Base-by-base conservation (phyloP, 1,140 invertebrate species). In the Homarus americanus region DNA sequence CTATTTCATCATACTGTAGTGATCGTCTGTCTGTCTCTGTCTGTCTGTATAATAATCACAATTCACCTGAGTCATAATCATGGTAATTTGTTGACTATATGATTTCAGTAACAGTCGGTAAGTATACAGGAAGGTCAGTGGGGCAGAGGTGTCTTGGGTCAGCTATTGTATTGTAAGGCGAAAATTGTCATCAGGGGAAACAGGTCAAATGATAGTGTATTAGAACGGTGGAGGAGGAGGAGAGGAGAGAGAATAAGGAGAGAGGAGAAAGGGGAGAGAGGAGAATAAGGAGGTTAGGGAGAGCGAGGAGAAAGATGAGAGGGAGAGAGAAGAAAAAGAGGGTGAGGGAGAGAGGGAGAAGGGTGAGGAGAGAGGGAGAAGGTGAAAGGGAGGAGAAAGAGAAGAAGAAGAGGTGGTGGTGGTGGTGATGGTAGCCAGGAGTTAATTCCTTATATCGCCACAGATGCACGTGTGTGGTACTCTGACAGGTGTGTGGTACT, bases 311-410 rank as follows among this genome's bases (percentile, higher is more conserved):
- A 28, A 49, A 12, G 58, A 9, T n/a, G 44, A 44, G 53, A 82
- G 4, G 24, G 44, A 49, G 28, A 69, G 82, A 72, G 41, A 69
- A 34, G 40, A 34, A 83, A 28, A 40, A 41, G 82, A 32, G 34
- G 28, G 82, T 40, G 34, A 40, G 49, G 40, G 82, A 72, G 63
- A 72, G 38, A 44, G 82, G 41, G 82, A 40, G 34, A 84, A 44
- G 58, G 79, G 34, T 2, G 24, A n/a, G 38, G 73, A 32, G 72
- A 75, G 72, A 75, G 72, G 32, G 72, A 73, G 72, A 73, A 28
- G 32, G 72, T 28, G 72, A 75, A 15, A 75, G 72, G 32, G 72
- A 75, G n/a, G 72, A 75, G 72, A 75, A 28, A 75, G n/a, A n/a
- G 44, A 49, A 12, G 12, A 12, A 49, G 44, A 49, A 12, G 44